Percentiles rank a stretch among this genome's conserved stretches.
Evolutionary conservation across 1,140 invertebrate genomes (phyloP).

Genomic region (Calephelis virginiensis): DNA sequence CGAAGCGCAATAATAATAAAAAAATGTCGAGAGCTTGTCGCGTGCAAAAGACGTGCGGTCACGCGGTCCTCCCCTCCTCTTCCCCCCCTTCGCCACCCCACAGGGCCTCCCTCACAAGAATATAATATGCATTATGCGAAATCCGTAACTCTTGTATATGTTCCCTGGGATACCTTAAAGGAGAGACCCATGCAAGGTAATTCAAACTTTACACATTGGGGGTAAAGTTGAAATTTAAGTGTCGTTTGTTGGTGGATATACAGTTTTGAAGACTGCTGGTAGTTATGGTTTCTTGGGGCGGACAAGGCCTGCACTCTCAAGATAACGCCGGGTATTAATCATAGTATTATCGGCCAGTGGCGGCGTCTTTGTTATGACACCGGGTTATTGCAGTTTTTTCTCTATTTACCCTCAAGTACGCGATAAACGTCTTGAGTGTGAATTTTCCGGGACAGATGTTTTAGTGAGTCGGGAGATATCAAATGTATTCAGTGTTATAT

Average conservation of each 20-base stretch:
- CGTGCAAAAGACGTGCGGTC: slow-evolving; percentile 76
- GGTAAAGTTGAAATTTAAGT: slow-evolving; percentile 14
- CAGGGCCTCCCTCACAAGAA: slow-evolving; percentile 49
- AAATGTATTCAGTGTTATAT: slow-evolving; percentile 41
- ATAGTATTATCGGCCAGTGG: slow-evolving; percentile 72
- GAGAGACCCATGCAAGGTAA: not conserved
- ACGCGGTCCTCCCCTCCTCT: slow-evolving; percentile 41
- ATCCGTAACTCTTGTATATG: slow-evolving; percentile 73
- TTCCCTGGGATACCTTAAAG: slow-evolving; percentile 59
- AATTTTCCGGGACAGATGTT: slow-evolving; percentile 77
- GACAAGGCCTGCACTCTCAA: slow-evolving; percentile 69
- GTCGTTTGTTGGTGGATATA: slow-evolving; percentile 17
- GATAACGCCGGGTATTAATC: slow-evolving; percentile 76
- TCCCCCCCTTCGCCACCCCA: slow-evolving; percentile 22
- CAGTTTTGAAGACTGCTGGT: slow-evolving; percentile 20
- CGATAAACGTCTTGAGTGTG: slow-evolving; percentile 67
- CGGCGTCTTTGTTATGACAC: slow-evolving; percentile 75
- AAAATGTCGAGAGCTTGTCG: slow-evolving; percentile 76
- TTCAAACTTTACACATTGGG: not conserved
- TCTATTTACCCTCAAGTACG: slow-evolving; percentile 65
- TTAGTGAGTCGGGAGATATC: slow-evolving; percentile 65
- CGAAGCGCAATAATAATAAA: slow-evolving; percentile 78
- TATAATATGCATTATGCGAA: slow-evolving; percentile 78
- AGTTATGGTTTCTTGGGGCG: slow-evolving; percentile 38
- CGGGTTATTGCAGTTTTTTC: slow-evolving; percentile 75